These are phyloP conservation scores for Amyelois transitella DNA, from an alignment of 1,140 invertebrate genomes.

Conservation along the genomic window DNA sequence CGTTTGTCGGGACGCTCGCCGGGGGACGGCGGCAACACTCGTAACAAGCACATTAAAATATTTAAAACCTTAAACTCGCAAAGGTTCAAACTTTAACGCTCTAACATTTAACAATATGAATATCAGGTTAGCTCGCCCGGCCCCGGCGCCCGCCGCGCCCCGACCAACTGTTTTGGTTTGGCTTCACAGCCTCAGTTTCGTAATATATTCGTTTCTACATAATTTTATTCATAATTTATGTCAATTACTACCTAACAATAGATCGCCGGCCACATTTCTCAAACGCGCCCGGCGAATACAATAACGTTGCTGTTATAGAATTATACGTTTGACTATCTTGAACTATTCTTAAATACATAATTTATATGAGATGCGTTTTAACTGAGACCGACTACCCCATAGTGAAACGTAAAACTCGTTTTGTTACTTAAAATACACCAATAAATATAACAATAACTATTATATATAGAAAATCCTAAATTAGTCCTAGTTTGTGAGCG, in stretches of 20 bases:
- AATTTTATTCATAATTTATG: conserved; percentile 26
- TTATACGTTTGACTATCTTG: not conserved
- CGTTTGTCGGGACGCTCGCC: conserved; percentile 35
- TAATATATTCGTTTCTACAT: conserved; percentile 42
- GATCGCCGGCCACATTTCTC: conserved; percentile 14
- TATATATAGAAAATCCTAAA: not conserved
- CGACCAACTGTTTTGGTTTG: conserved; percentile 49
- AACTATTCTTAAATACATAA: not conserved
- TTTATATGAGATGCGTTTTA: conserved; percentile 6
- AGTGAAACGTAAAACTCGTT: not conserved
- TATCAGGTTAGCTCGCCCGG: not conserved
- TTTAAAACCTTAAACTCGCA: too few relatives aligned
- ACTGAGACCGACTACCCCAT: not conserved
- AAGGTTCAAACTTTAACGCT: not conserved
- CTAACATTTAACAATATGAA: not conserved
- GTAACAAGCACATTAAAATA: too few relatives aligned
- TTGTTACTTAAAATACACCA: conserved; percentile 10
- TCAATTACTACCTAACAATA: conserved; percentile 16
- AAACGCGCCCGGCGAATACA: conserved; percentile 14
- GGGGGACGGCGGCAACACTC: conserved; percentile 13
- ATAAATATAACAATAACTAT: not conserved
- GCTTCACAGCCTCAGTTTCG: conserved; percentile 53
- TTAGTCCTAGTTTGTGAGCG: conserved; percentile 31
- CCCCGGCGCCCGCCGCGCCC: conserved; percentile 19
- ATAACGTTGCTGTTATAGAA: not conserved